Conservation (phyloP, 2,113 vertebrate genomes). For the Apodemus sylvaticus region DNA sequence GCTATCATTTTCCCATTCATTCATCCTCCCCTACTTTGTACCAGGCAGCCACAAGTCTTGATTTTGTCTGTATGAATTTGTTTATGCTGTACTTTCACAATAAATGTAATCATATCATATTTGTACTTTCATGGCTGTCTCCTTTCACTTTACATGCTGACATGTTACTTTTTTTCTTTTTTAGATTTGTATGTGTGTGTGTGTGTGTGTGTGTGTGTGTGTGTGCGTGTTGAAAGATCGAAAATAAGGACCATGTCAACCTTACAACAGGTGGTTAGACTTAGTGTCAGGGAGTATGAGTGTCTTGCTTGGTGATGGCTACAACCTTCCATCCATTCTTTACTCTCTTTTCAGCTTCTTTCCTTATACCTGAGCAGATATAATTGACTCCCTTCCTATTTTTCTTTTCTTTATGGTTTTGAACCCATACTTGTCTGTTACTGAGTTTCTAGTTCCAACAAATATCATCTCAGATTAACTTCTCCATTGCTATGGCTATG, state of each 20-base stretch:
- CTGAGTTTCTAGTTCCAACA: neutral
- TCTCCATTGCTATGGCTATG: neutral
- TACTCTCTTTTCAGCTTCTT: neutral
- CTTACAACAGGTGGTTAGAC: neutral
- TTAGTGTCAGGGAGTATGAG: neutral
- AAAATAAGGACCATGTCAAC: neutral
- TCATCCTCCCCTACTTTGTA: neutral
- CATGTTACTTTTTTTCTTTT: neutral
- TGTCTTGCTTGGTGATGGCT: neutral
- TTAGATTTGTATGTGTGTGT: neutral
- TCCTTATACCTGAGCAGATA: constrained; percentile 19
- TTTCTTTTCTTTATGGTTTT: constrained; percentile 12
- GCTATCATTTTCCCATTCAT: neutral
- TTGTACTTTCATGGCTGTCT: constrained; percentile 1
- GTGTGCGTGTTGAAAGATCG: neutral
- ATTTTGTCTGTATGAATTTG: constrained; percentile 27
- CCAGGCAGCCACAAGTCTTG: neutral
- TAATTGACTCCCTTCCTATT: neutral
- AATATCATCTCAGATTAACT: neutral
- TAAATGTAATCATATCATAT: neutral
- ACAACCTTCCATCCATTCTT: neutral
- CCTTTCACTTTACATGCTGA: constrained; percentile 9
- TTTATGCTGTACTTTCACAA: constrained; percentile 33
- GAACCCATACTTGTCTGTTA: neutral
- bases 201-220: too few species aligned